Conservation (phyloP, 2,888 invertebrate genomes). For the Lasioglossum marginatum region DNA sequence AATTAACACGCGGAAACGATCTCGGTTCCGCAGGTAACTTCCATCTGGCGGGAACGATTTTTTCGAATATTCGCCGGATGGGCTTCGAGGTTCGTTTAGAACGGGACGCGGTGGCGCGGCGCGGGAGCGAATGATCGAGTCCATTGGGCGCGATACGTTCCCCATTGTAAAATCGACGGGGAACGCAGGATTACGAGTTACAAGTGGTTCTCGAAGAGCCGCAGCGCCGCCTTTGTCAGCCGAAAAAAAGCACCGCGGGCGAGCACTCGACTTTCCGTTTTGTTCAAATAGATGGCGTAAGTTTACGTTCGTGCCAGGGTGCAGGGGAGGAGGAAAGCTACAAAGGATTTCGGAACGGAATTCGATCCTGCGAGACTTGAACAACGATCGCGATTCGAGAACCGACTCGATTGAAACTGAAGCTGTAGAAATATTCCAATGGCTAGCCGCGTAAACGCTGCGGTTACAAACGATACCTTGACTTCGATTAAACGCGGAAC, state of each 20-base stretch:
- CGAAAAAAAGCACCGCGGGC: constrained; percentile 4
- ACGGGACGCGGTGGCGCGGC: background rate
- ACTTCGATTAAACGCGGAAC: background rate
- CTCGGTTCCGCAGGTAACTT: background rate
- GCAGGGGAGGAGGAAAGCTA: background rate
- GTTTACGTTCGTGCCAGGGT: background rate
- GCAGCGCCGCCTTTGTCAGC: constrained; percentile 22
- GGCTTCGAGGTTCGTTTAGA: background rate
- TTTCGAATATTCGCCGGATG: constrained; percentile 1
- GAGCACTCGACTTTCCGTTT: constrained; percentile 25
- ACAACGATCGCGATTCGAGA: constrained; percentile 1
- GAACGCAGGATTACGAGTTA: constrained; percentile 9
- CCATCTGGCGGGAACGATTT: background rate
- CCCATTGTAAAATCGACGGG: constrained; percentile 8
- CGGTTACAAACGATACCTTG: background rate
- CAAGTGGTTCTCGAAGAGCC: background rate
- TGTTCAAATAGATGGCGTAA: constrained; percentile 26
- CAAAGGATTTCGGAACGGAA: constrained; percentile 25
- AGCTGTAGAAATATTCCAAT: background rate
- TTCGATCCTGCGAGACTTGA: constrained; percentile 5
- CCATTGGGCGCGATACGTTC: background rate
- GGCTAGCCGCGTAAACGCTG: background rate
- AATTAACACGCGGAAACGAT: background rate
- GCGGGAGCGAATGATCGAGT: background rate
- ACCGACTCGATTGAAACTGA: background rate